Conservation (phyloP, 2,888 invertebrate genomes). For the Pristionchus japonicus region DNA sequence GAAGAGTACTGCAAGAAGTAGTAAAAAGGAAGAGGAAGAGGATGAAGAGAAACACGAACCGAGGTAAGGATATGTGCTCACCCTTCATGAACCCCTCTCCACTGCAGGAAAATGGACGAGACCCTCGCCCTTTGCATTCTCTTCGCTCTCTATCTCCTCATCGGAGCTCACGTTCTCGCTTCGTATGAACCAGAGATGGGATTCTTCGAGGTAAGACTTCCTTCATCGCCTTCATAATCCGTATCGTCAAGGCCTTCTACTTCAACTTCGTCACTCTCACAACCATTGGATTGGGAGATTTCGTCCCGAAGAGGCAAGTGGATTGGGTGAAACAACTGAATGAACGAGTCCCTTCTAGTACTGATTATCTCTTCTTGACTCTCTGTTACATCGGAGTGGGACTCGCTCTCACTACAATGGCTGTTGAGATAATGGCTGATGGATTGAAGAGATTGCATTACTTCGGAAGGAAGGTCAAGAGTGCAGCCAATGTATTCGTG, state of each 20-base stretch:
- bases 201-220: slow-evolving; percentile 68
- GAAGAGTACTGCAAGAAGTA: slow-evolving; percentile 33
- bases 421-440: slow-evolving; percentile 70
- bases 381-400: slow-evolving; percentile 68
- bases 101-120: slow-evolving; percentile 58
- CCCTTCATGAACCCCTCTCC: neutral
- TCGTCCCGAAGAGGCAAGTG: slow-evolving; percentile 66
- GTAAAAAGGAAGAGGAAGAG: slow-evolving; percentile 46
- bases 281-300: slow-evolving; percentile 70
- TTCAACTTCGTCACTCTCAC: slow-evolving; percentile 73
- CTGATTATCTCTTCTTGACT: slow-evolving; percentile 68
- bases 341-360: slow-evolving; percentile 52
- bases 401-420: slow-evolving; percentile 70
- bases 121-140: slow-evolving; percentile 63
- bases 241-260: slow-evolving; percentile 54
- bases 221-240: slow-evolving; percentile 49
- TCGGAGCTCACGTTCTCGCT: slow-evolving; percentile 65
- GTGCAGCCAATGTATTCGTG: slow-evolving; percentile 67
- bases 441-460: slow-evolving; percentile 70
- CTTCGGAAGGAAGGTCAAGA: slow-evolving; percentile 70
- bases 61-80: neutral
- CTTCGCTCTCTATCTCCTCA: slow-evolving; percentile 65
- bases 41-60: slow-evolving; percentile 49
- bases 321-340: neutral
- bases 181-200: slow-evolving; percentile 73